A percentile compares a stretch with the other conserved stretches of the same genome.
phyloP scores from a whole-genome alignment of 2,888 invertebrate genomes.

The Acrobasis suavella region DNA sequence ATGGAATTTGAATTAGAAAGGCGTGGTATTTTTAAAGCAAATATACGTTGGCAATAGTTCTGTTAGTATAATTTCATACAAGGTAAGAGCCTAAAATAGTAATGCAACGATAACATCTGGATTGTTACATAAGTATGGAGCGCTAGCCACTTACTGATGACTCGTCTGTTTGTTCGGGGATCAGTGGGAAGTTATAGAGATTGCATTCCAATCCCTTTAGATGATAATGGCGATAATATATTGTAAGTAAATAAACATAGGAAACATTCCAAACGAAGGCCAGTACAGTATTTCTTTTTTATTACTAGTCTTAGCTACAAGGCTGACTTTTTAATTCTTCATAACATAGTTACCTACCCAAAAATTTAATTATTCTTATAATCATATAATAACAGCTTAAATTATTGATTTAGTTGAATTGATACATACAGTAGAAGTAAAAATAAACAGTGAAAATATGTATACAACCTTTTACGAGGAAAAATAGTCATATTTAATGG shows the following conservation, averaged over 20 bases:
- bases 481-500: conserved; percentile 1
- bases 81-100: conserved; percentile 13
- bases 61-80: conserved; percentile 13
- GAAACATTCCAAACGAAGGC: neutral
- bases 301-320: too few species aligned
- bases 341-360: too few species aligned
- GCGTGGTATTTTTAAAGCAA: conserved; percentile 8
- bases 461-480: neutral
- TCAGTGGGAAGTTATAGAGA: conserved; percentile 15
- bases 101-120: conserved; percentile 13
- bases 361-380: too few species aligned
- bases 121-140: conserved; percentile 16
- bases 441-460: neutral
- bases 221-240: conserved; percentile 6
- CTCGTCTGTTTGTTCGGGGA: conserved; percentile 9
- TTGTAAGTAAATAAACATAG: neutral
- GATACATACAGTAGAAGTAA: too few species aligned
- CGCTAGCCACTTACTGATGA: conserved; percentile 18
- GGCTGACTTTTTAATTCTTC: too few species aligned
- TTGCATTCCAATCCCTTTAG: conserved; percentile 4
- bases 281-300: neutral
- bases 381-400: too few species aligned
- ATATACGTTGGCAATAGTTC: conserved; percentile 4
- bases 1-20: neutral
- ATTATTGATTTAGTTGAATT: too few species aligned